These are phyloP conservation scores for Synergus laeviventris DNA, from an alignment of 2,888 invertebrate species.

Conservation along the genomic window DNA sequence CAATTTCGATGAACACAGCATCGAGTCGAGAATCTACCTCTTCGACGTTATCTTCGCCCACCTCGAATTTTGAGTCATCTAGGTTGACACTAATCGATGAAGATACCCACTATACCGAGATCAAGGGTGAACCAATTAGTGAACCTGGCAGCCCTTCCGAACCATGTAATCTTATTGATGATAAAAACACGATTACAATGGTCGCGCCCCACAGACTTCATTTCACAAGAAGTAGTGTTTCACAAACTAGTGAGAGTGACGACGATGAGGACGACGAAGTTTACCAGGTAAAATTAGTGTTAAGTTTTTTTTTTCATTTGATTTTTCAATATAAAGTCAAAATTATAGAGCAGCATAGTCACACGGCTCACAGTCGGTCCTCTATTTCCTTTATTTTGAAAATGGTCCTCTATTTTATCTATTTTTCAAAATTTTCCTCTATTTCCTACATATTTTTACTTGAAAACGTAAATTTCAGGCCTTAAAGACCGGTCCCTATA, in stretches of 20 bases:
- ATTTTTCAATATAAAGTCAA: neutral
- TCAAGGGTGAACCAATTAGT: slow-evolving; percentile 88
- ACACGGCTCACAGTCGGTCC: no score
- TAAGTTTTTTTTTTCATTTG: neutral
- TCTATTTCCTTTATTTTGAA: no score
- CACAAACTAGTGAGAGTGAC: slow-evolving; percentile 69
- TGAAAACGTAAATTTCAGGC: neutral
- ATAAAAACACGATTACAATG: slow-evolving; percentile 65
- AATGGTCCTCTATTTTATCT: no score
- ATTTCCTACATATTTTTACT: neutral
- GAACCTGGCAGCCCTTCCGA: slow-evolving; percentile 85
- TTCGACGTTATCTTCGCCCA: slow-evolving; percentile 47
- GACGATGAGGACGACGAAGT: slow-evolving; percentile 72
- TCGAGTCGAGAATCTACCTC: slow-evolving; percentile 71
- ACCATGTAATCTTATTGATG: slow-evolving; percentile 75
- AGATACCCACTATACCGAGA: slow-evolving; percentile 72
- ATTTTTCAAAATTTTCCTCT: no score
- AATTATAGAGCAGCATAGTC: no score
- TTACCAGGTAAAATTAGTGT: slow-evolving; percentile 63
- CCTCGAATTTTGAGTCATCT: slow-evolving; percentile 35
- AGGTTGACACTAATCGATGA: slow-evolving; percentile 48
- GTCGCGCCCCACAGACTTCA: slow-evolving; percentile 68
- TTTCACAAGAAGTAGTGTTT: slow-evolving; percentile 58
- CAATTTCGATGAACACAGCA: slow-evolving; percentile 84
- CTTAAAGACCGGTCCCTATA: no score